These are phyloP conservation scores for Lycodopsis pacificus DNA, from an alignment of 2,797 vertebrate species.

Conservation along the genomic window DNA sequence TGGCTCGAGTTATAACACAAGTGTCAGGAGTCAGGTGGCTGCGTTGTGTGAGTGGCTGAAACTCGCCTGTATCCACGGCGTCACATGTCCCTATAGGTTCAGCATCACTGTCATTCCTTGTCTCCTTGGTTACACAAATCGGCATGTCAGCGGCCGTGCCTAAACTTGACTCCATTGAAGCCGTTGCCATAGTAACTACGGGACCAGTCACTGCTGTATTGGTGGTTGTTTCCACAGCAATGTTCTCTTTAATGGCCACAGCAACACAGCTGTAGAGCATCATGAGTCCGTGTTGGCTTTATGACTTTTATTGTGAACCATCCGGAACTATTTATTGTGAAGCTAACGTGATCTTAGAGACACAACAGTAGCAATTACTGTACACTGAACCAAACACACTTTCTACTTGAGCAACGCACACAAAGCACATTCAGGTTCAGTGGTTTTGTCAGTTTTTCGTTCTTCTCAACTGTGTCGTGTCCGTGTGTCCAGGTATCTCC, in stretches of 20 bases:
- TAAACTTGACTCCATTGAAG: conserved; percentile 32
- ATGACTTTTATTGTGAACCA: not conserved
- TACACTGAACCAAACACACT: not conserved
- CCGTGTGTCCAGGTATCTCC: conserved; percentile 88
- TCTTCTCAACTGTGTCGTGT: conserved; percentile 11
- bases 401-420: not conserved
- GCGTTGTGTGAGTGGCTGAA: conserved; percentile 20
- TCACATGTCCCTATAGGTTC: conserved; percentile 45
- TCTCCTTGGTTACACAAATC: conserved; percentile 46
- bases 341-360: not conserved
- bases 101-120: conserved; percentile 22
- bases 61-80: conserved; percentile 59
- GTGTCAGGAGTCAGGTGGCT: conserved; percentile 35
- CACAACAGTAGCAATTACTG: not conserved
- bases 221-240: conserved; percentile 42
- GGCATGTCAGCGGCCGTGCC: conserved; percentile 38
- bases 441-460: not conserved
- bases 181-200: conserved; percentile 65
- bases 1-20: conserved; percentile 39
- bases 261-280: conserved; percentile 29
- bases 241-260: conserved; percentile 24
- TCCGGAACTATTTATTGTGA: not conserved
- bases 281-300: not conserved
- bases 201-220: conserved; percentile 19
- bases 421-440: not conserved